Evolutionary conservation across 2,797 vertebrate genomes (phyloP), one percentile per base, ranked within the genome.

Genomic region (Premnoplex brunnescens): DNA sequence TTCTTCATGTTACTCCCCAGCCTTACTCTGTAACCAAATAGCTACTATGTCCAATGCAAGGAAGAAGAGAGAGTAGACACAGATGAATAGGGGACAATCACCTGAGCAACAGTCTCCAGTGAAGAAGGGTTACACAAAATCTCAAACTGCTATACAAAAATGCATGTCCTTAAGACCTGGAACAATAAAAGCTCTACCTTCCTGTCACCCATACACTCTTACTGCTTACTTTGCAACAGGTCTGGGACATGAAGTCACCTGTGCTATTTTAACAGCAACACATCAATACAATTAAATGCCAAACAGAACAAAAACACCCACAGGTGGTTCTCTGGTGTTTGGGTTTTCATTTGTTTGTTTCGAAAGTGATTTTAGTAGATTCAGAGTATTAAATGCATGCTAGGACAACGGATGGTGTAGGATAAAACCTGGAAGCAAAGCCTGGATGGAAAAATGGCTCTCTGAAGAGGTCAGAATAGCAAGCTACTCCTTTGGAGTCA

Each of bases 161-260:
- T 7, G 16, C 4, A 7, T 0, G 0, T 51, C 34, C 32, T 60
- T 58, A 56, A 62, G 49, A 79, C 6, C 15, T 4, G 7, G 16
- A 82, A 39, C 27, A 73, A 68, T 17, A n/a, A n/a, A 46, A 79
- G 14, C 16, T 74, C 52, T 26, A 54, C 36, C 22, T 55, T 63
- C 36, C 21, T 43, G 21, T 12, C 75, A 85, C 21, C 8, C 14
- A 37, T 12, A 19, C 10, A n/a, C 22, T 36, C 62, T 41, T 32
- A n/a, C 32, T 28, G 48, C 24, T 67, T 58, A 32, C 17, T 39
- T 41, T 39, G 34, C 34, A 79, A 60, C 7, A 68, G 9, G 17
- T 32, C 41, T 10, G 46, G 23, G n/a, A 13, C 46, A 24, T 16
- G n/a, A 75, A 88, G 54, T 13, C n/a, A 56, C 18, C 34, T 44